Evolutionary conservation across 2,797 vertebrate genomes (phyloP), one percentile per base, ranked within the genome.

Genomic region (Alcedo quadribrachys): DNA sequence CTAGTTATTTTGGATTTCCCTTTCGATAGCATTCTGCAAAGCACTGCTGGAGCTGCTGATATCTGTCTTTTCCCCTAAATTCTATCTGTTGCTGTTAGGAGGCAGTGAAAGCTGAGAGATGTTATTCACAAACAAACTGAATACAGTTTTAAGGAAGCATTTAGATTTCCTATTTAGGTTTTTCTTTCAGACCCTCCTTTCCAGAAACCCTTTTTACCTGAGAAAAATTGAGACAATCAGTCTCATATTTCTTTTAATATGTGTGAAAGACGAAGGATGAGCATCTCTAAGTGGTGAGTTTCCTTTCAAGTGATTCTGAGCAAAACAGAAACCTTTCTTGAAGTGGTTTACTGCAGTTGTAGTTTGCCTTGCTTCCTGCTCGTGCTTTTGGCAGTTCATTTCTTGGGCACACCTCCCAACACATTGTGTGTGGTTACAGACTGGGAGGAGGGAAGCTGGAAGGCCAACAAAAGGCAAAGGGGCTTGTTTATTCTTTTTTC

Each of bases 351-450:
- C 30, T 96, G 74, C 83, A 55, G 43, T 76, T 13, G 27, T 45
- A 79, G 16, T 58, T 92, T 48, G 50, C 33, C 62, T 89, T 76
- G 62, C 80, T 96, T 96, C 89, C 74, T 93, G 80, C 84, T 89
- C 13, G 5, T 51, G 61, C 82, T 89, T 46, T 63, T 1, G 6
- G 48, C 54, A 33, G 58, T 71, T 92, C 33, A 18, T 33, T 69
- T 77, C 61, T 90, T 83, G 87, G 80, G 80, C 82, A 55, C 62
- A 75, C 76, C 82, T 93, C 81, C 89, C 1, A 0, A 55, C 32
- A 11, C 15, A 5, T 46, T 76, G 57, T 76, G 63, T 89, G 80
- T 83, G 91, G 73, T 73, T 89, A 4, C 33, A 32, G 30, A 69
- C 25, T 0, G 32, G 12, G n/a, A 32, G 54, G 66, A 40, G 37